A percentile compares a stretch with the other conserved stretches of the same genome.
These are phyloP conservation scores for Omphaloscelis lunosa DNA, from an alignment of 2,888 invertebrate species.

Conservation along the genomic window DNA sequence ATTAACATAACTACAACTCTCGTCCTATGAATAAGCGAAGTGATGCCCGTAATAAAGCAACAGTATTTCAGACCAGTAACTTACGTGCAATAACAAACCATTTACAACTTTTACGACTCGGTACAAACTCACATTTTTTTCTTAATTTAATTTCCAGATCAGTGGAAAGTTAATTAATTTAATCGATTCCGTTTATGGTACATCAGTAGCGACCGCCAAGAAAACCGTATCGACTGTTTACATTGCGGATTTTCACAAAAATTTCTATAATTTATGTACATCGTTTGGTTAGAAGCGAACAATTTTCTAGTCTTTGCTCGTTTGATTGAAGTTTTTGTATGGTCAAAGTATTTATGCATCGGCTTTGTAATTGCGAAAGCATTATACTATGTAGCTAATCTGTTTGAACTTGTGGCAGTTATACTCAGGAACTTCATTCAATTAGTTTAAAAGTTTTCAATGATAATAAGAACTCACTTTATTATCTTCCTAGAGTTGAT, in stretches of 20 bases:
- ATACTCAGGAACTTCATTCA: background rate
- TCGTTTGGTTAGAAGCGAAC: constrained; percentile 44
- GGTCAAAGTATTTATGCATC: background rate
- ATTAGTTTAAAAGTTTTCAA: no score
- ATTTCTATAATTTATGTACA: constrained; percentile 48
- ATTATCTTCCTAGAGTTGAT: background rate
- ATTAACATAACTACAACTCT: background rate
- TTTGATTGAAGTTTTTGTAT: constrained; percentile 17
- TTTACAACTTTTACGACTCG: constrained; percentile 20
- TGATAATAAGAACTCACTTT: no score
- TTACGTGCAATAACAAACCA: constrained; percentile 10
- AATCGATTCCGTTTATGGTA: constrained; percentile 81
- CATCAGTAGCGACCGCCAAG: constrained; percentile 77
- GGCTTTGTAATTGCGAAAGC: background rate
- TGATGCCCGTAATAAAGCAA: background rate
- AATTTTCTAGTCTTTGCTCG: constrained; percentile 41
- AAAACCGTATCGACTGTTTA: constrained; percentile 59
- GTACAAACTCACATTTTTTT: constrained; percentile 30
- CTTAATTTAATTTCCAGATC: constrained; percentile 49
- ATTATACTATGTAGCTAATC: background rate
- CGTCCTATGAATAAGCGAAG: background rate
- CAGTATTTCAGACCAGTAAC: constrained; percentile 2
- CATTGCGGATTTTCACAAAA: constrained; percentile 64
- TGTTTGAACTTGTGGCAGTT: background rate
- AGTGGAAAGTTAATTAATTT: constrained; percentile 85